These are phyloP conservation scores for Latrodectus geometricus DNA, from an alignment of 1,140 invertebrate species.

Conservation along the genomic window DNA sequence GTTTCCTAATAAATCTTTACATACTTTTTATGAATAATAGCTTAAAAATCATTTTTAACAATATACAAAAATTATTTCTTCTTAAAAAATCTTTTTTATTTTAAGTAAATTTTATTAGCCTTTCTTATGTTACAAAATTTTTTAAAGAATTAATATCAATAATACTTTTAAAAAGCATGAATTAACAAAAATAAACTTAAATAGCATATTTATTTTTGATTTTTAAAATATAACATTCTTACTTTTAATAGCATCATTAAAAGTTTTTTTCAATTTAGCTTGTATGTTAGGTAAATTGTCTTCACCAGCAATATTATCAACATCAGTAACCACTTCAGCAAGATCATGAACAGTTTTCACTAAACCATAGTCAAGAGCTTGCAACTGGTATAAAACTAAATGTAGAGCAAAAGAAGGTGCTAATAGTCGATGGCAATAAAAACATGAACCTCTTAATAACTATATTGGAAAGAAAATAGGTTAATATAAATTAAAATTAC, in stretches of 20 bases:
- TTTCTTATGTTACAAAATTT: too few relatives aligned
- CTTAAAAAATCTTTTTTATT: too few relatives aligned
- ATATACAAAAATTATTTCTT: too few relatives aligned
- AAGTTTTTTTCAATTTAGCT: slow-evolving; percentile 26
- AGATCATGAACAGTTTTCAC: slow-evolving; percentile 78
- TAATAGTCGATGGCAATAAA: slow-evolving; percentile 70
- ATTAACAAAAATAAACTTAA: not conserved
- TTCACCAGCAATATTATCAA: slow-evolving; percentile 12
- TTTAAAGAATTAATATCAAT: too few relatives aligned
- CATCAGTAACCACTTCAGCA: slow-evolving; percentile 70
- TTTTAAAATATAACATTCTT: not conserved
- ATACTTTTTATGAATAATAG: too few relatives aligned
- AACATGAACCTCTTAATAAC: slow-evolving; percentile 75
- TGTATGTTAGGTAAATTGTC: not conserved
- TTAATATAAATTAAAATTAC: too few relatives aligned
- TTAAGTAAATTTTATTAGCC: too few relatives aligned
- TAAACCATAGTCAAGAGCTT: slow-evolving; percentile 81
- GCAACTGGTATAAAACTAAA: slow-evolving; percentile 79
- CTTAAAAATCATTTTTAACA: too few relatives aligned
- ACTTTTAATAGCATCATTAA: slow-evolving; percentile 38
- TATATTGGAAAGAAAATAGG: slow-evolving; percentile 65
- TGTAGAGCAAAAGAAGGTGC: slow-evolving; percentile 63
- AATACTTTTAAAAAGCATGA: too few relatives aligned
- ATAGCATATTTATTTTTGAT: not conserved
- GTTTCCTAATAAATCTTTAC: too few relatives aligned